Conservation (phyloP, 2,888 invertebrate genomes). For the Drosophila picticornis region DNA sequence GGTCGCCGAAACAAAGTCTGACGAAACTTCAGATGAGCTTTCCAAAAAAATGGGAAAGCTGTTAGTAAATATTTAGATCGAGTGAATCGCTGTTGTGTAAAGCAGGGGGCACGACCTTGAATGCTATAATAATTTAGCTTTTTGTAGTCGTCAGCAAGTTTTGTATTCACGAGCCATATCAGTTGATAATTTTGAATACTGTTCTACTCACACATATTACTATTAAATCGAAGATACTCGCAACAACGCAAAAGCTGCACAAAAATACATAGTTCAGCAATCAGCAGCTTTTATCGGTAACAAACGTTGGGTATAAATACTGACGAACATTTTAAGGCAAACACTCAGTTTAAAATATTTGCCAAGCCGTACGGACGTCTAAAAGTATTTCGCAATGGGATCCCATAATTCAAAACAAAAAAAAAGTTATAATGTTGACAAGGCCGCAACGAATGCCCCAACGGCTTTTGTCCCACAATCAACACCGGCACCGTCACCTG, state of each 20-base stretch:
- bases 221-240: neutral
- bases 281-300: slow-evolving; percentile 28
- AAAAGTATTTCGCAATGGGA: slow-evolving; percentile 34
- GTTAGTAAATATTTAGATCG: neutral
- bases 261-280: slow-evolving; percentile 32
- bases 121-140: neutral
- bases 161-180: slow-evolving; percentile 3
- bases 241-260: slow-evolving; percentile 21
- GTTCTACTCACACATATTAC: neutral
- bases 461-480: neutral
- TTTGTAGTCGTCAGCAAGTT: neutral
- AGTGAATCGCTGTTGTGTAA: neutral
- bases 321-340: slow-evolving; percentile 1
- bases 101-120: neutral
- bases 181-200: slow-evolving; percentile 3
- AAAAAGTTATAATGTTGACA: slow-evolving; percentile 54
- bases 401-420: slow-evolving; percentile 26
- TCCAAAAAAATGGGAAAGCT: neutral
- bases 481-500: neutral
- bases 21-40: neutral
- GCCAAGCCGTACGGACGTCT: slow-evolving; percentile 11
- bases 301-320: slow-evolving; percentile 46
- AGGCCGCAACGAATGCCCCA: neutral
- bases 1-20: neutral
- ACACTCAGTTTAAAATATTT: slow-evolving; percentile 32